phyloP scores from a whole-genome alignment of 2,797 vertebrate species.

The Limnodromus scolopaceus region DNA sequence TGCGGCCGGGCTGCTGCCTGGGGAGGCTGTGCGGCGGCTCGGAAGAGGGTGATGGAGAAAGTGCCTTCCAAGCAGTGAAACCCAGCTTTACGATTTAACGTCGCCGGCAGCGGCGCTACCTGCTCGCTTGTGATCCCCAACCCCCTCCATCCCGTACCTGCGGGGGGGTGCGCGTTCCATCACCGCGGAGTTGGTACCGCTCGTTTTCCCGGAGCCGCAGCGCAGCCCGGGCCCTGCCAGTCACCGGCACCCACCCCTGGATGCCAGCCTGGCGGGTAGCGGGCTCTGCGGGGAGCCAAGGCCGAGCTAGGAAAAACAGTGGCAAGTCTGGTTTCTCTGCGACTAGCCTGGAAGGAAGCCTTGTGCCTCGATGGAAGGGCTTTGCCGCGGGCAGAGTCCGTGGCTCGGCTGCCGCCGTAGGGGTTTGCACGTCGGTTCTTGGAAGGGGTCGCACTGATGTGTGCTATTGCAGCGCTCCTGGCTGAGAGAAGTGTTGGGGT shows the following conservation, averaged over 20 bases:
- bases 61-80: not conserved
- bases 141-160: rapidly evolving
- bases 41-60: not conserved
- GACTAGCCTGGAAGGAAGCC: rapidly evolving
- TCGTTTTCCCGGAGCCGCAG: not conserved
- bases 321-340: rapidly evolving
- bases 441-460: rapidly evolving
- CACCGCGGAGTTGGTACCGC: rapidly evolving
- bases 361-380: rapidly evolving
- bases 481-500: rapidly evolving
- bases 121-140: not conserved
- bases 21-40: not conserved
- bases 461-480: not conserved
- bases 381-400: rapidly evolving
- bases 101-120: rapidly evolving
- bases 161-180: no score
- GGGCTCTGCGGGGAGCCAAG: rapidly evolving
- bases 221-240: rapidly evolving
- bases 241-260: rapidly evolving
- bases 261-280: rapidly evolving
- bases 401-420: not conserved
- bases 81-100: rapidly evolving
- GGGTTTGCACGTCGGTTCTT: rapidly evolving
- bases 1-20: not conserved
- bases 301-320: rapidly evolving